A percentile compares a stretch with the other conserved stretches of the same genome.
Evolutionary conservation across 1,140 invertebrate genomes (phyloP).

Genomic region (Caerostris darwini): DNA sequence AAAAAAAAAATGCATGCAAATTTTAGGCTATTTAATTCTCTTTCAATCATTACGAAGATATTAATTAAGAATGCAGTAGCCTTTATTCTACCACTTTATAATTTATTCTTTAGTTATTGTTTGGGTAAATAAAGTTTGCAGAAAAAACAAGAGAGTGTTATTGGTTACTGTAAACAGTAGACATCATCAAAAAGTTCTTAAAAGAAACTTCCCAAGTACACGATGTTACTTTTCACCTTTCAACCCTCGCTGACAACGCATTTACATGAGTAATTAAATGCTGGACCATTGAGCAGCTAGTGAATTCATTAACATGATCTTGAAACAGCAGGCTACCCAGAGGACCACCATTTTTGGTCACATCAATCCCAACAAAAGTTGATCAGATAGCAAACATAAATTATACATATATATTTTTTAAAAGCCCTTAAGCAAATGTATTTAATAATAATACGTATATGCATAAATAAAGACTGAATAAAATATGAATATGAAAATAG

Average conservation of each 20-base stretch:
- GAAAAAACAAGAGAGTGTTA: neutral
- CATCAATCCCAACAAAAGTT: too few species aligned
- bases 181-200: conserved; percentile 17
- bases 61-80: conserved; percentile 12
- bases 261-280: conserved; percentile 65
- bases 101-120: too few species aligned
- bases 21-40: neutral
- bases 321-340: neutral
- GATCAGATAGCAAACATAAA: too few species aligned
- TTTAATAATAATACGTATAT: too few species aligned
- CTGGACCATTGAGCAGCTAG: conserved; percentile 9
- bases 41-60: neutral
- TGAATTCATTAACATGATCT: conserved; percentile 30
- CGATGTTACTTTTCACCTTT: conserved; percentile 52
- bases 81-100: too few species aligned
- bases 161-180: neutral
- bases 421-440: too few species aligned
- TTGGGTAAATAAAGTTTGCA: neutral
- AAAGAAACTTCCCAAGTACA: neutral
- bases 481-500: too few species aligned
- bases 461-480: too few species aligned
- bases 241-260: neutral
- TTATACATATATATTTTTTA: too few species aligned
- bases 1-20: neutral
- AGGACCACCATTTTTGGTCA: neutral